Evolutionary conservation across 2,113 vertebrate species (phyloP), one percentile per base, ranked within the genome.

Genomic region (Siniperca chuatsi): DNA sequence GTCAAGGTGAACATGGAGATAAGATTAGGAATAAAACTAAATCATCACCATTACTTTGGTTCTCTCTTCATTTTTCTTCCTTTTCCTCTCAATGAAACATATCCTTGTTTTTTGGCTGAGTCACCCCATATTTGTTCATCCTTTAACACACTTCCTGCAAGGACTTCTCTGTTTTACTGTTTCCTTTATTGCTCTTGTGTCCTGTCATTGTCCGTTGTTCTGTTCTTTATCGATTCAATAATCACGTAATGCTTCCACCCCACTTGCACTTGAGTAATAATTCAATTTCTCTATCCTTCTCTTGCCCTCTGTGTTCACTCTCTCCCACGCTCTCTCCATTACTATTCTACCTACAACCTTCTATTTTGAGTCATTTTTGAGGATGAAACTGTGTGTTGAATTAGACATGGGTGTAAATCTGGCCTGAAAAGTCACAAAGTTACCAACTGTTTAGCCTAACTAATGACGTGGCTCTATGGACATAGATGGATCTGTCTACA

Each of bases 1-100:
- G 85, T 89, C 81, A 89, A 89, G 87, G 82, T 75, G 81, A 90
- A 77, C 40, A 73, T 8, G 37, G 62, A 79, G 60, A 50, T 70
- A 75, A 73, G 42, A 62, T 29, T 60, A 33, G 60, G 42, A 74
- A 70, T 44, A 23, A 46, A 25, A 78, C 37, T 35, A 1, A 78
- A 72, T n/a, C 8, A 1, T 66, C 23, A 48, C 9, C 12, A 21
- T 78, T 44, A 57, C 12, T 50, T 35, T 37, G 12, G 6, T 37
- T 77, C 12, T 29, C 33, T 33, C 11, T 15, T 37, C 0, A 1
- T 61, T 21, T n/a, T 35, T 35, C 2, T 40, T 48, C 57, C 33
- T 46, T 35, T 78, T 70, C 44, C 20, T 79, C 48, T 67, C n/a
- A 46, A 6, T 64, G 46, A 65, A 75, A 33, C 44, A 60, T n/a